Evolutionary conservation across 2,113 vertebrate species (phyloP).

Genomic region (Burhinus oedicnemus): DNA sequence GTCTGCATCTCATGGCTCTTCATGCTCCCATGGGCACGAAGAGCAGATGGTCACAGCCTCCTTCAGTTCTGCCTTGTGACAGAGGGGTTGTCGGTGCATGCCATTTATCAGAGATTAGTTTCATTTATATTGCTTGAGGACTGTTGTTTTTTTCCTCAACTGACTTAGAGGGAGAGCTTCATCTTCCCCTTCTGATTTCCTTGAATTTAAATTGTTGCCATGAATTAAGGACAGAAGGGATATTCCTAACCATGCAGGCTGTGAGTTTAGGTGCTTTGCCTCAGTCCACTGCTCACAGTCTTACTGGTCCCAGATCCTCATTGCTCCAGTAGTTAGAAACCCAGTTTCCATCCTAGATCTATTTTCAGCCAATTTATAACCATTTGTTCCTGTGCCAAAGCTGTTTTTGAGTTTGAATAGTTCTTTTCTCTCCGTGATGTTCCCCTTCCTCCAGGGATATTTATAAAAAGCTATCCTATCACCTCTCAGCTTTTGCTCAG

Average conservation of each 20-base stretch:
- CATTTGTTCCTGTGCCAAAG: background rate
- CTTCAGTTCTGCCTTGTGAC: background rate
- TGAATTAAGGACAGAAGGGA: background rate
- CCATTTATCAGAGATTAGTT: background rate
- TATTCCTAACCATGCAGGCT: background rate
- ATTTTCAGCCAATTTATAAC: background rate
- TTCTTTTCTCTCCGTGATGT: background rate
- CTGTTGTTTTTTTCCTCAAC: background rate
- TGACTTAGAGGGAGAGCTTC: background rate
- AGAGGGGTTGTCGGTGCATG: background rate
- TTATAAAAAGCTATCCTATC: background rate
- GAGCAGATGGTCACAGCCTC: background rate
- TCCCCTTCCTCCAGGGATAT: background rate
- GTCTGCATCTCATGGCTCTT: background rate
- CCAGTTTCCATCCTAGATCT: background rate
- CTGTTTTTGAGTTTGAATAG: background rate
- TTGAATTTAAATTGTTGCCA: background rate
- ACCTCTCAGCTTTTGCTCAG: background rate
- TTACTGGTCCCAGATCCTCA: background rate
- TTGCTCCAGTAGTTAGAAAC: background rate
- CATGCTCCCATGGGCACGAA: background rate
- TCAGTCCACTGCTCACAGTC: background rate
- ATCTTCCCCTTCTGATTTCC: background rate
- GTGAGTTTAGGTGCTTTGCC: background rate
- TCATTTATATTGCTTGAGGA: background rate